Evolutionary conservation across 2,888 invertebrate species (phyloP).

Genomic region (Elegia similella): DNA sequence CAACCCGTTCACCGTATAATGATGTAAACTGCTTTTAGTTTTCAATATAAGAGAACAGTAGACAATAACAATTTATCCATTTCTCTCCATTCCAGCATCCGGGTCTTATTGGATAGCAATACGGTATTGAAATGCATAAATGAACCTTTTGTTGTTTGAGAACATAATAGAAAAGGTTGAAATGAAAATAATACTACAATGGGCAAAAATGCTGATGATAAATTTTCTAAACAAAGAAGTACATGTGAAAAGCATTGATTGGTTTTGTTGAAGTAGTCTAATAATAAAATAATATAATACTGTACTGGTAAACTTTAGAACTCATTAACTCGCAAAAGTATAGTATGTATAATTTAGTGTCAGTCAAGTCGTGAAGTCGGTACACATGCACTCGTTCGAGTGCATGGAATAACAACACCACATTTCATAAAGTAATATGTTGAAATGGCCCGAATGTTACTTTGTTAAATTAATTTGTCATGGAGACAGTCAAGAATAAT

Average conservation of each 20-base stretch:
- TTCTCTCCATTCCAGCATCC: neutral
- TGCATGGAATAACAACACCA: neutral
- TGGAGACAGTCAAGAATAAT: neutral
- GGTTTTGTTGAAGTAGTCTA: too few relatives aligned
- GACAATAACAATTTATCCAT: neutral
- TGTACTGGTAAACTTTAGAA: too few relatives aligned
- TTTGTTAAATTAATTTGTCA: neutral
- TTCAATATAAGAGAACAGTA: neutral
- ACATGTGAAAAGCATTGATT: too few relatives aligned
- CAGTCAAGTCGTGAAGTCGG: neutral
- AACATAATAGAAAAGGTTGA: too few relatives aligned
- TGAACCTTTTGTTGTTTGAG: too few relatives aligned
- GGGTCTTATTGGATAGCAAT: neutral
- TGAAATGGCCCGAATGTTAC: neutral
- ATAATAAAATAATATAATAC: too few relatives aligned
- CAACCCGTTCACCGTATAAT: conserved; percentile 8
- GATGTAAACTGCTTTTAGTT: neutral
- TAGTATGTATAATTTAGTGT: too few relatives aligned
- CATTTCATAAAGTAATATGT: neutral
- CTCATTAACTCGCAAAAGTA: too few relatives aligned
- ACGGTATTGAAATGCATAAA: too few relatives aligned
- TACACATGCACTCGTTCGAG: neutral
- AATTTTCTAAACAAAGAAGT: too few relatives aligned
- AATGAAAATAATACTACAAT: too few relatives aligned
- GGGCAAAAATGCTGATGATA: too few relatives aligned